Percentiles rank a stretch among this genome's conserved stretches.
phyloP scores from a whole-genome alignment of 2,888 invertebrate genomes.

The Sinentomon sp. region DNA sequence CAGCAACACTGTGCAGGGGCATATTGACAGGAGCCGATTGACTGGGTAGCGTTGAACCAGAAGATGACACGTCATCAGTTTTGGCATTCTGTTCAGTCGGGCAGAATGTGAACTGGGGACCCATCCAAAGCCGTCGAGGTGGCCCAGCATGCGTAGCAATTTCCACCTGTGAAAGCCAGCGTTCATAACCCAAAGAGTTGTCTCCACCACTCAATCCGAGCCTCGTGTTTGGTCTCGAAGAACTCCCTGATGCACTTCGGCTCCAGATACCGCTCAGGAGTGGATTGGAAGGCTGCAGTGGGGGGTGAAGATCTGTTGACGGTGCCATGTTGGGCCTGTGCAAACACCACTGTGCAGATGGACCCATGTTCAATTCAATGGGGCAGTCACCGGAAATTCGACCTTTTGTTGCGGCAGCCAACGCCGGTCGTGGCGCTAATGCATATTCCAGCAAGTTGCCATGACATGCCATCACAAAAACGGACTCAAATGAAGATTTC shows the following conservation, averaged over 20 bases:
- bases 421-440: constrained; percentile 41
- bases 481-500: constrained; percentile 40
- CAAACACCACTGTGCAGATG: constrained; percentile 70
- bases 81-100: no score
- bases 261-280: no score
- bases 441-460: constrained; percentile 68
- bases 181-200: constrained; percentile 27
- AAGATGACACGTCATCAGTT: no score
- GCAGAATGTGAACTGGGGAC: constrained; percentile 96
- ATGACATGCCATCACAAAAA: constrained; percentile 66
- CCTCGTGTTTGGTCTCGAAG: background rate
- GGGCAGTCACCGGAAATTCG: constrained; percentile 39
- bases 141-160: constrained; percentile 91
- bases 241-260: no score
- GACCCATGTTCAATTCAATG: constrained; percentile 57
- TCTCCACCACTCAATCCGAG: constrained; percentile 5
- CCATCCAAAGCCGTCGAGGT: constrained; percentile 87
- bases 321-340: constrained; percentile 29
- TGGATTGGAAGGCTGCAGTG: constrained; percentile 40
- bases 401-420: background rate
- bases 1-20: constrained; percentile 32
- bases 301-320: constrained; percentile 37
- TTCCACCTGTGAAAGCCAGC: constrained; percentile 89
- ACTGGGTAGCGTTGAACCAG: constrained; percentile 30
- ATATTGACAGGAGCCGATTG: constrained; percentile 82